Percentiles rank a stretch among this genome's conserved stretches.
These are phyloP conservation scores for Coecobrya sp. DNA, from an alignment of 2,888 invertebrate genomes.

Conservation along the genomic window DNA sequence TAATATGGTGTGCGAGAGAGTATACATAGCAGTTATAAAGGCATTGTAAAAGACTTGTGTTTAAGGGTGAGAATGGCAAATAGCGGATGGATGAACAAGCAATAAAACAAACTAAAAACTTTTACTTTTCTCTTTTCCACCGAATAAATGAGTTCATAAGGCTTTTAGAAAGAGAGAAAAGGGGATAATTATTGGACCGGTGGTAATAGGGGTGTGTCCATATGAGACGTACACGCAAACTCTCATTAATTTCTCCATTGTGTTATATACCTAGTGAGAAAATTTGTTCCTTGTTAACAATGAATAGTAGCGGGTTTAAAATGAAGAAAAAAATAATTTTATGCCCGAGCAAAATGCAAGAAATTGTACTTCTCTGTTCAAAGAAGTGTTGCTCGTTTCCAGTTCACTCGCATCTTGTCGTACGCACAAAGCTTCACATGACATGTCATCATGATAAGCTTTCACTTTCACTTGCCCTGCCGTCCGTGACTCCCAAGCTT, in stretches of 20 bases:
- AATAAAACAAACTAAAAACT: constrained; percentile 66
- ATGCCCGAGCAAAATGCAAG: background rate
- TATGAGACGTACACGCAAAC: background rate
- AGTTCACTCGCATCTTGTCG: constrained; percentile 12
- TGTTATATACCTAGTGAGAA: background rate
- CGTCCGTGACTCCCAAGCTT: constrained; percentile 19
- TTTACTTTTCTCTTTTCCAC: constrained; percentile 28
- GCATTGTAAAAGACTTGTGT: background rate
- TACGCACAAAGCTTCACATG: constrained; percentile 23
- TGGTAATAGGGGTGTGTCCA: background rate
- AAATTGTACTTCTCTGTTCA: background rate
- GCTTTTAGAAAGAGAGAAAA: constrained; percentile 34
- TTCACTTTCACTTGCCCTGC: constrained; percentile 28
- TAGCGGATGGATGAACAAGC: constrained; percentile 58
- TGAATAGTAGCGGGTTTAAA: background rate
- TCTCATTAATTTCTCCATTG: background rate
- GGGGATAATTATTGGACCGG: constrained; percentile 51
- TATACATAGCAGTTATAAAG: constrained; percentile 12
- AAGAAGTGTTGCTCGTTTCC: background rate
- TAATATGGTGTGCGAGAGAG: background rate
- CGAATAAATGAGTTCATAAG: constrained; percentile 50
- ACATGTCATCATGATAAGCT: constrained; percentile 38
- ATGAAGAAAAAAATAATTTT: background rate
- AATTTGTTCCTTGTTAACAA: background rate
- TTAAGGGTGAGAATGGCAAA: constrained; percentile 24